These are phyloP conservation scores for Drosophila infuscata DNA, from an alignment of 2,888 invertebrate genomes.

Conservation along the genomic window DNA sequence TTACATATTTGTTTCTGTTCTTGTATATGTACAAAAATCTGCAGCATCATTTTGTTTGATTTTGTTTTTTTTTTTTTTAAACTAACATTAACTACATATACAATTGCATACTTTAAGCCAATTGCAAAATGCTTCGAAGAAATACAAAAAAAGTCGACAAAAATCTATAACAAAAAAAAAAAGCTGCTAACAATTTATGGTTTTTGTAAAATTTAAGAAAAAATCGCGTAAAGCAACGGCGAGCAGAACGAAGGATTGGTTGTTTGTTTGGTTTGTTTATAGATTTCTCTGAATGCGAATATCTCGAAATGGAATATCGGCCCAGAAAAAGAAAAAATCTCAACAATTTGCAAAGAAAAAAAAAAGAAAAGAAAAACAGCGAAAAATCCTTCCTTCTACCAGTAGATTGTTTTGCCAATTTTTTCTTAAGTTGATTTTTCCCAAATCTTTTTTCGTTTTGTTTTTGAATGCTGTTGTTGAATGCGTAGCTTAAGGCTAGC, in stretches of 20 bases:
- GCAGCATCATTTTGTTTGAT: constrained; percentile 45
- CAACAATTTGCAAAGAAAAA: constrained; percentile 76
- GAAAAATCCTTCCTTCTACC: constrained; percentile 82
- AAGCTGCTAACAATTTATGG: constrained; percentile 45
- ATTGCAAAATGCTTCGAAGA: constrained; percentile 73
- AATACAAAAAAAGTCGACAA: constrained; percentile 10
- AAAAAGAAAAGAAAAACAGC: constrained; percentile 29
- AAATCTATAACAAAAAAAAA: neutral
- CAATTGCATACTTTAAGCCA: constrained; percentile 58
- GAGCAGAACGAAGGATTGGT: constrained; percentile 83
- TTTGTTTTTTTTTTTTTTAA: constrained; percentile 43
- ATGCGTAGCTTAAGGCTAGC: constrained; percentile 41
- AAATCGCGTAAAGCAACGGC: constrained; percentile 56
- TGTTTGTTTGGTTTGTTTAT: constrained; percentile 61
- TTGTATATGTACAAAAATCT: constrained; percentile 27
- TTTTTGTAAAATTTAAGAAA: constrained; percentile 60
- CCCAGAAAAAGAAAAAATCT: constrained; percentile 86
- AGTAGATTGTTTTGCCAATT: constrained; percentile 70
- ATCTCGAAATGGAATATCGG: constrained; percentile 81
- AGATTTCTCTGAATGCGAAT: constrained; percentile 56
- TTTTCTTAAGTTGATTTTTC: constrained; percentile 81
- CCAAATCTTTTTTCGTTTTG: constrained; percentile 60
- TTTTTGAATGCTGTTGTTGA: constrained; percentile 46
- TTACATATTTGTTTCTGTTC: constrained; percentile 47
- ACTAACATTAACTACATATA: constrained; percentile 15